Evolutionary conservation across 1,140 invertebrate genomes (phyloP), one percentile per base, ranked within the genome.

Genomic region (Monochamus saltuarius): DNA sequence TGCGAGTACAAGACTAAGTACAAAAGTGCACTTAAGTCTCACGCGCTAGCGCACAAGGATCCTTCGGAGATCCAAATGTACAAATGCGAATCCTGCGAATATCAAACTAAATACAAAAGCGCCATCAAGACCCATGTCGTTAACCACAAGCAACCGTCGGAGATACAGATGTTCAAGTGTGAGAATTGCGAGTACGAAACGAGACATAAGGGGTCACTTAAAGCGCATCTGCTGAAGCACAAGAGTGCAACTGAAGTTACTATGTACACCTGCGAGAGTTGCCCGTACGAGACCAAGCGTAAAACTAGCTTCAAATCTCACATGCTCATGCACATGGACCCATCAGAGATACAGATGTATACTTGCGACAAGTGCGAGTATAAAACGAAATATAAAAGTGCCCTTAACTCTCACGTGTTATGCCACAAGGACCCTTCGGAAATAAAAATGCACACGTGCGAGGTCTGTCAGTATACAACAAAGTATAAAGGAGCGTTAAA

Each of bases 211-310:
- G 55, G 55, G 0, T 50, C 57, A 29, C 42, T 62, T 2, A 62
- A 57, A 35, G 53, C 55, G 3, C 61, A 62, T 43, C 35, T 57
- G 10, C 49, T 62, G 61, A 53, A 58, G 4, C 61, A 62, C 29
- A 62, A 62, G 16, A 62, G 50, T 16, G 47, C 54, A n/a, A 45
- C 57, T 17, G 61, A 62, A 34, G 47, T 62, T 16, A 34, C 54
- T 7, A 58, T 62, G 61, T 29, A 53, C n/a, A 62, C 54, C 10
- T 62, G 61, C 42, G 61, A 62, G 40, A 49, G 57, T 62, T 62
- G 60, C 39, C 60, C 60, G 8, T 62, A 57, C 40, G 52, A 62
- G 55, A 62, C 60, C 11, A 54, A 62, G n/a, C 56, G 60, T 36
- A 62, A 62, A 49, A 55, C 57, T 43, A 45, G 29, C 17, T 39